Base-by-base conservation (phyloP, 2,888 invertebrate species). In the Pyrochroa serraticornis region DNA sequence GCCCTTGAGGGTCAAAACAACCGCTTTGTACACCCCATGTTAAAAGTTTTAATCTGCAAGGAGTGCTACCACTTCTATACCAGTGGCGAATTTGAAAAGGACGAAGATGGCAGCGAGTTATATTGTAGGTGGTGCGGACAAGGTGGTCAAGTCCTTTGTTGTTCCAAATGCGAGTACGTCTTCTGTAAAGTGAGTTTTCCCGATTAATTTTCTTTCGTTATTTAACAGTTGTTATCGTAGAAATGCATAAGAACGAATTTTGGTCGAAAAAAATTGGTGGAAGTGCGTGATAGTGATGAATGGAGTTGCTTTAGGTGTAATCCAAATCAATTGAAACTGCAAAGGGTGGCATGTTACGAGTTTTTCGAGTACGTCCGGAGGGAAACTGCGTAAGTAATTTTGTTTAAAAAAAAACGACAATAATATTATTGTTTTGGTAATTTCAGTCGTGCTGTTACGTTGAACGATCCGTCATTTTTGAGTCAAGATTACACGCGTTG, bases 51-150 rank as follows among this genome's bases (percentile, higher is more conserved):
- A 6, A 83, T 91, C 34, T 92, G 92, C 71, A 83, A 85, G 44
- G 82, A 83, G 42, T 92, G 92, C 75, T 87, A 87, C 66, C 85
- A 88, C 35, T 92, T 92, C 74, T 92, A 91, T 72, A 89, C 88
- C 48, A 90, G 90, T 75, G 91, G 91, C 3, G 90, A 89, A 68
- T 92, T 92, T 76, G 90, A 89, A 58, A 90, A 90, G 78, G 91
- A 91, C 45, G 91, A 91, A 75, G 92, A 92, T 79, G 90, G 90
- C 14, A 91, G 91, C 9, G 92, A 92, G 74, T 79, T 92, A 60
- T 92, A 91, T 71, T 92, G 92, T 68, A 84, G 91, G 44, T 92
- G 91, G 92, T 92, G 92, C 72, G 92, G 91, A 0, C 91, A 92
- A 75, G 92, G 83, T 31, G 80, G 80, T 0, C 76, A 79, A 77